These are phyloP conservation scores for Alethe castanea DNA, from an alignment of 2,113 vertebrate genomes.

Conservation along the genomic window DNA sequence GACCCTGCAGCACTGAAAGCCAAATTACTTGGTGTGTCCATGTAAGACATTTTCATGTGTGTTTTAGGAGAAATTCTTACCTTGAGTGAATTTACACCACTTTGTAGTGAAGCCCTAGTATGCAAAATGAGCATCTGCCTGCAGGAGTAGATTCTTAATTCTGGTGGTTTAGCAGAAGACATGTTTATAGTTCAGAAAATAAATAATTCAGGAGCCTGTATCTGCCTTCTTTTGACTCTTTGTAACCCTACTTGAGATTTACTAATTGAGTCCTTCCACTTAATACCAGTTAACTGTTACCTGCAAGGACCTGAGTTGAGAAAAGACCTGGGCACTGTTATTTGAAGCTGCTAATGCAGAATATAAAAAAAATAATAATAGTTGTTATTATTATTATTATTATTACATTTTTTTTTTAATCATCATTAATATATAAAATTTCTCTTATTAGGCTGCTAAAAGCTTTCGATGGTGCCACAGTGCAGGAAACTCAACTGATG, in stretches of 20 bases:
- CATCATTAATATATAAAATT: neutral
- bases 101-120: neutral
- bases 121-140: neutral
- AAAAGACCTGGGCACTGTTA: neutral
- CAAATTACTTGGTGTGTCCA: neutral
- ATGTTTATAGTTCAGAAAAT: neutral
- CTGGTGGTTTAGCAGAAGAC: neutral
- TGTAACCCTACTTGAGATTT: neutral
- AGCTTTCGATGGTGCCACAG: neutral
- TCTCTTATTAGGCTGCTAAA: neutral
- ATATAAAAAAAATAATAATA: neutral
- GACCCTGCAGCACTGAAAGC: neutral
- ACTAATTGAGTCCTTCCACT: neutral
- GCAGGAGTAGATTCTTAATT: neutral
- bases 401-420: no score
- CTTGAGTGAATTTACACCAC: neutral
- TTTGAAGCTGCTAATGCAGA: neutral
- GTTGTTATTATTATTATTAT: no score
- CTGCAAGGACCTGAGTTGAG: neutral
- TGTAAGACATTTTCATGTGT: fast-evolving
- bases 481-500: neutral
- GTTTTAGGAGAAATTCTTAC: neutral
- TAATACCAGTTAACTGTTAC: neutral
- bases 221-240: neutral
- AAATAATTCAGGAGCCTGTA: neutral